Percentiles rank a stretch among this genome's conserved stretches.
Conservation (phyloP, 2,888 invertebrate species). For the Charanyca ferruginea region DNA sequence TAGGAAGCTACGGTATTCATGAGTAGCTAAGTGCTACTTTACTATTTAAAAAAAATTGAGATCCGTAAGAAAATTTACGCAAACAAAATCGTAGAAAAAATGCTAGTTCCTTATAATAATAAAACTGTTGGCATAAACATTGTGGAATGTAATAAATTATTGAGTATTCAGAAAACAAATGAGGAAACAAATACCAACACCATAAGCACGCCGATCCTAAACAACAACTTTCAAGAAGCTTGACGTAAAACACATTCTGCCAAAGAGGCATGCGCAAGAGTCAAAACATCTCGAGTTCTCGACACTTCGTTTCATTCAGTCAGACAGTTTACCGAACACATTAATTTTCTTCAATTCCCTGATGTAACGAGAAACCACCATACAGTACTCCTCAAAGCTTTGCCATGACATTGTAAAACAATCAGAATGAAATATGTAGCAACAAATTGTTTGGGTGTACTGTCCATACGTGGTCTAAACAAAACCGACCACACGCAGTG, state of each 20-base stretch:
- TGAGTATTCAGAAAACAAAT: background rate
- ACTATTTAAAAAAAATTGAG: too few relatives aligned
- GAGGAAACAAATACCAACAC: background rate
- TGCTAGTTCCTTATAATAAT: too few relatives aligned
- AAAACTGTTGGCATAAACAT: too few relatives aligned
- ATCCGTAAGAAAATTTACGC: too few relatives aligned
- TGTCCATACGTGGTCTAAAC: conserved; percentile 22
- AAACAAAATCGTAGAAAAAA: too few relatives aligned
- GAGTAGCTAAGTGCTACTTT: too few relatives aligned
- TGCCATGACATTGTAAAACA: conserved; percentile 46
- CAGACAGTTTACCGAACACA: conserved; percentile 46
- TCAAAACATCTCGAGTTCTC: conserved; percentile 44
- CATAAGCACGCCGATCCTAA: too few relatives aligned
- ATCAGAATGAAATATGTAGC: conserved; percentile 49
- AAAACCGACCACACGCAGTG: conserved; percentile 60
- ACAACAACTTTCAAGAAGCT: background rate
- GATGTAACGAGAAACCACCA: conserved; percentile 42
- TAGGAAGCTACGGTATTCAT: too few relatives aligned
- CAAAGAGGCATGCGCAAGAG: background rate
- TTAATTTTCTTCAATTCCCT: conserved; percentile 40
- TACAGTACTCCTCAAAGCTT: conserved; percentile 41
- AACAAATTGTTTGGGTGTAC: conserved; percentile 44
- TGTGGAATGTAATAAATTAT: too few relatives aligned
- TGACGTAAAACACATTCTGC: background rate
- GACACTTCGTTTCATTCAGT: conserved; percentile 31